phyloP scores from a whole-genome alignment of 2,888 invertebrate genomes.

The Prenolepis imparis region DNA sequence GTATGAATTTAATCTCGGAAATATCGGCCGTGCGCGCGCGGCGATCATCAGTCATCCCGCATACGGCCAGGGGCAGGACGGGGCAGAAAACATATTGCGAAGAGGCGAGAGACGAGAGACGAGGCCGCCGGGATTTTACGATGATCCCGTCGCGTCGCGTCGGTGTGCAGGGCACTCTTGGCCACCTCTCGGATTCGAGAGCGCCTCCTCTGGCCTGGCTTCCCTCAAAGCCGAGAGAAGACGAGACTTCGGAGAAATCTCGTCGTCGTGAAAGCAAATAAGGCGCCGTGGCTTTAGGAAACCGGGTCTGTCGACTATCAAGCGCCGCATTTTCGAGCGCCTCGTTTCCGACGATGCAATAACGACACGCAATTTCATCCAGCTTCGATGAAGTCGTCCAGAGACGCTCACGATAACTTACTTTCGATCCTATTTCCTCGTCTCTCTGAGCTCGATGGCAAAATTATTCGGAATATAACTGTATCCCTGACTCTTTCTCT shows the following conservation, averaged over 20 bases:
- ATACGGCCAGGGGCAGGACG: slow-evolving; percentile 34
- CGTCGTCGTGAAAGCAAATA: slow-evolving; percentile 69
- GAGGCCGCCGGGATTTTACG: slow-evolving; percentile 17
- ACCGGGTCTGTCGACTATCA: slow-evolving; percentile 68
- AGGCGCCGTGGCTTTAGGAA: slow-evolving; percentile 68
- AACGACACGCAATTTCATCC: slow-evolving; percentile 13
- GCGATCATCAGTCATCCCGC: slow-evolving; percentile 69
- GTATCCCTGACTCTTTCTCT: not conserved
- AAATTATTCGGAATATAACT: not conserved
- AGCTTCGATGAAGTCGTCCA: not conserved
- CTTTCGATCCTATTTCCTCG: not conserved
- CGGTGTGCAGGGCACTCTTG: not conserved
- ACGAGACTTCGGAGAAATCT: slow-evolving; percentile 69
- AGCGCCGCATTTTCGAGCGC: slow-evolving; percentile 14
- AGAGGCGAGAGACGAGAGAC: slow-evolving; percentile 8
- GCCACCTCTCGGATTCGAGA: slow-evolving; percentile 18
- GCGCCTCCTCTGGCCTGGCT: slow-evolving; percentile 49
- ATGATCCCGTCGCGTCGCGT: not conserved
- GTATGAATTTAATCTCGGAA: slow-evolving; percentile 52
- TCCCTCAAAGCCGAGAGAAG: slow-evolving; percentile 52
- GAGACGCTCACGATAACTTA: not conserved
- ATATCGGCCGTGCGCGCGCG: slow-evolving; percentile 37
- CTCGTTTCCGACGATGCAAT: slow-evolving; percentile 27
- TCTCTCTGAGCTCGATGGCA: not conserved
- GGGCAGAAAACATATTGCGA: slow-evolving; percentile 16